Base-by-base conservation (phyloP, 2,797 vertebrate genomes). In the Jordanella pulchra region DNA sequence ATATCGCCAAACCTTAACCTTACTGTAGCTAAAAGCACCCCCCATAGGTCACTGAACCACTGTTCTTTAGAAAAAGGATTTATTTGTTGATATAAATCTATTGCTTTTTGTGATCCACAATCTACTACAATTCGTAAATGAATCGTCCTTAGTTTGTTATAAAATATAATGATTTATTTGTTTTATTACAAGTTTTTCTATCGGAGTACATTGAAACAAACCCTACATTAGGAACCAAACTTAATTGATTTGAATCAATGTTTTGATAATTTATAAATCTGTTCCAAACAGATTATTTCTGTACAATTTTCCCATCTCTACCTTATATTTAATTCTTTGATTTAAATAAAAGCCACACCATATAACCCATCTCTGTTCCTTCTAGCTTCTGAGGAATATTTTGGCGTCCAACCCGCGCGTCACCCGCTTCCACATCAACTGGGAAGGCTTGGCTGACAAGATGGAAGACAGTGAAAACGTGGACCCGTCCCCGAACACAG, bases 371-470 rank as follows among this genome's bases (percentile, higher is more conserved):
- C 9, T 30, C 13, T 4, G 0, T 25, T 28, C 0, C 50, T 25
- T n/a, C 32, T 75, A 96, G 95, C 93, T 96, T 69, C 95, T 96
- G 81, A 93, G 95, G 73, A 96, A 96, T 81, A 96, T 96, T 86
- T 86, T 96, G 86, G 94, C 95, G 5, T 96, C 95, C 0, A 96
- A 95, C 73, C 96, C 96, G 7, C 92, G 95, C 2, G 95, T 96
- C 35, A 96, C 96, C 15, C 94, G 95, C 50, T 96, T 96, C 84
- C 95, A 96, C 47, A 96, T 96, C 88, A 96, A 96, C 87, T 96
- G 96, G 96, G 96, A 96, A 53, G 94, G 91, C 73, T 77, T 72
- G 25, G 80, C 83, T 7, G 94, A 96, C 78, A 94, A 92, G 78
- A 89, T 94, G 87, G 95, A 95, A 82, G 92, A 95, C 77, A 75